Evolutionary conservation across 2,888 invertebrate species (phyloP).

Genomic region (Aproaerema taeniolella): DNA sequence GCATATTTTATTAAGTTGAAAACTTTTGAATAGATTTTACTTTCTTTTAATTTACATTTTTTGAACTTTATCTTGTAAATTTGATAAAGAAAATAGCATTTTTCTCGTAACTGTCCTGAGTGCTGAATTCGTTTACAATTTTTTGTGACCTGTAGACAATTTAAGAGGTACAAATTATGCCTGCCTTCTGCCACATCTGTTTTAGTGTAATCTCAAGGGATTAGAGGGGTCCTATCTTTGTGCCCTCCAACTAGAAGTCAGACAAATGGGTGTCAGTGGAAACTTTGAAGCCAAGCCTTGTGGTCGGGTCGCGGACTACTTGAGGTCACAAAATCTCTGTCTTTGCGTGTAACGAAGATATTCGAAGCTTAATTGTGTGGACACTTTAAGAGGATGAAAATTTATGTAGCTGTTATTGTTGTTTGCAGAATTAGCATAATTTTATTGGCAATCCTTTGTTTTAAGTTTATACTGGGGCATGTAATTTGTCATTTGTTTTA

Average conservation of each 20-base stretch:
- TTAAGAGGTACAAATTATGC: too few species aligned
- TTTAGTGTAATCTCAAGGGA: slow-evolving; percentile 3
- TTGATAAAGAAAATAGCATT: too few species aligned
- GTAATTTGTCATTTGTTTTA: too few species aligned
- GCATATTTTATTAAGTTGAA: too few species aligned
- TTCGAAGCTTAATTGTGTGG: slow-evolving; percentile 15
- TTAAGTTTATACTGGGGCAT: too few species aligned
- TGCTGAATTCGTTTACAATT: too few species aligned
- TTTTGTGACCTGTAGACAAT: too few species aligned
- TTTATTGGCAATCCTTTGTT: background rate
- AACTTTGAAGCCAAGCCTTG: slow-evolving; percentile 18
- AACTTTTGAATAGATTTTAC: too few species aligned
- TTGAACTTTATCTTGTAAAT: too few species aligned
- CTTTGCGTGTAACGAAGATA: slow-evolving; percentile 15
- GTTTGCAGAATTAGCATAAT: background rate
- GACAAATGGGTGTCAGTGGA: slow-evolving; percentile 20
- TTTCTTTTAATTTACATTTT: too few species aligned
- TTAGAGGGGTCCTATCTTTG: slow-evolving; percentile 14
- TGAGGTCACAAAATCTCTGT: slow-evolving; percentile 18
- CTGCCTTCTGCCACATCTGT: slow-evolving; percentile 6
- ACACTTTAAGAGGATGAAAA: slow-evolving; percentile 10
- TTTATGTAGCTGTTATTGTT: slow-evolving; percentile 1
- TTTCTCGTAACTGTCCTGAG: too few species aligned
- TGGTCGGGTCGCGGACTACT: slow-evolving; percentile 12
- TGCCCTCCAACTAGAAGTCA: slow-evolving; percentile 12